A percentile compares a stretch with the other conserved stretches of the same genome.
These are phyloP conservation scores for Chamaea fasciata DNA, from an alignment of 2,113 vertebrate genomes.

Conservation along the genomic window DNA sequence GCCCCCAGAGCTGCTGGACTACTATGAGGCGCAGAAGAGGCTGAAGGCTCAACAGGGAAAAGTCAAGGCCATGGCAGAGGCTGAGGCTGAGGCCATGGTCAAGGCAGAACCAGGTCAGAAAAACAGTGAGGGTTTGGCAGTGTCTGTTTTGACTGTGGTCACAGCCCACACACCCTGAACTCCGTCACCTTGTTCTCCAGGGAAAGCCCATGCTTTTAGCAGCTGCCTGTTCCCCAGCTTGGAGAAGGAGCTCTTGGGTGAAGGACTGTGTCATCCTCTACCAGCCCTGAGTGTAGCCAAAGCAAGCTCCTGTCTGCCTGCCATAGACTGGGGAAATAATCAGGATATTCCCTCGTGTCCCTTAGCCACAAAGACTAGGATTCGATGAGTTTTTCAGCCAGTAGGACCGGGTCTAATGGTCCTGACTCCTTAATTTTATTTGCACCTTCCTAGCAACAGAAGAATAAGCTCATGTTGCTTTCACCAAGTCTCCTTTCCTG, in stretches of 20 bases:
- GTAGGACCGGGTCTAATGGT: not conserved
- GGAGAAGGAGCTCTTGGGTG: not conserved
- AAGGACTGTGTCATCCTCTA: not conserved
- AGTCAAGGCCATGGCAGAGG: not conserved
- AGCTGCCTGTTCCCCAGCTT: not conserved
- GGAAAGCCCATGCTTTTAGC: not conserved
- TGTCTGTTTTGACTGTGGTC: not conserved
- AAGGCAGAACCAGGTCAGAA: not conserved
- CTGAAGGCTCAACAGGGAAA: constrained; percentile 56
- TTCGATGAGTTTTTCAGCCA: not conserved
- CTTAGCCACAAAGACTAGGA: not conserved
- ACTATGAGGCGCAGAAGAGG: constrained; percentile 68
- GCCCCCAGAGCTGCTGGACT: constrained; percentile 80
- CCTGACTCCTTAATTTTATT: not conserved
- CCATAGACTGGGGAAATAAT: not conserved
- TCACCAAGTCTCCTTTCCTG: not conserved
- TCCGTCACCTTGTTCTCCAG: not conserved
- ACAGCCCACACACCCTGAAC: not conserved
- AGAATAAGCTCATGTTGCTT: not conserved
- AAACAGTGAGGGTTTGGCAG: not conserved
- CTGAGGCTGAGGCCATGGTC: too few species aligned
- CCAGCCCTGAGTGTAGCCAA: not conserved
- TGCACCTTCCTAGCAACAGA: not conserved
- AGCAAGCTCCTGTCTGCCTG: not conserved
- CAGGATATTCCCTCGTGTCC: not conserved